A percentile compares a stretch with the other conserved stretches of the same genome.
Conservation (phyloP, 30 jellyfish, hydroid and myxozoan species). For the Rhopilema esculentum region DNA sequence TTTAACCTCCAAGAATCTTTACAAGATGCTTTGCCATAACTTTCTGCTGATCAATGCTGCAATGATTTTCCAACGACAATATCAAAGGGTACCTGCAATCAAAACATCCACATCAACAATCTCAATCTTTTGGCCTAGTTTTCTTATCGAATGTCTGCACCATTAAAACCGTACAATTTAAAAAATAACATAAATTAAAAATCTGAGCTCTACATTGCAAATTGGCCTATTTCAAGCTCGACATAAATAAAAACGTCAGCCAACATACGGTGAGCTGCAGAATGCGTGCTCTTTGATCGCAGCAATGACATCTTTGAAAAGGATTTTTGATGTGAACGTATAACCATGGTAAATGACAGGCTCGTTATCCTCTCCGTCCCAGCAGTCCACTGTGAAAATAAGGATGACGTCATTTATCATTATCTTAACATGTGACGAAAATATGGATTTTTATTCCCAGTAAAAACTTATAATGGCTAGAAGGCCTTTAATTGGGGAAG, state of each 20-base stretch:
- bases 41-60: constrained; percentile 87
- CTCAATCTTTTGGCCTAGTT: too few relatives aligned
- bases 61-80: constrained; percentile 89
- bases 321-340: constrained; percentile 92
- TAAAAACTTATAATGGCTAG: too few relatives aligned
- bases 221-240: neutral
- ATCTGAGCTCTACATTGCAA: neutral
- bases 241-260: too few relatives aligned
- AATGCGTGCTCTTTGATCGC: constrained; percentile 74
- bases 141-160: too few relatives aligned
- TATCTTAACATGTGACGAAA: too few relatives aligned
- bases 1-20: constrained; percentile 80
- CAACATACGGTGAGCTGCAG: constrained; percentile 73
- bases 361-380: constrained; percentile 97
- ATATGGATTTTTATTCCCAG: too few relatives aligned
- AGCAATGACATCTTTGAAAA: constrained; percentile 83
- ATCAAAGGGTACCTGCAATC: constrained; percentile 89
- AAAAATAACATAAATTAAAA: neutral
- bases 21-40: constrained; percentile 88
- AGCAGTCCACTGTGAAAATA: constrained; percentile 83
- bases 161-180: neutral
- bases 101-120: neutral
- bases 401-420: too few relatives aligned
- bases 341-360: constrained; percentile 93
- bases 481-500: too few relatives aligned